phyloP scores from a whole-genome alignment of 2,797 vertebrate species.

The Chaenodraco wilsoni region DNA sequence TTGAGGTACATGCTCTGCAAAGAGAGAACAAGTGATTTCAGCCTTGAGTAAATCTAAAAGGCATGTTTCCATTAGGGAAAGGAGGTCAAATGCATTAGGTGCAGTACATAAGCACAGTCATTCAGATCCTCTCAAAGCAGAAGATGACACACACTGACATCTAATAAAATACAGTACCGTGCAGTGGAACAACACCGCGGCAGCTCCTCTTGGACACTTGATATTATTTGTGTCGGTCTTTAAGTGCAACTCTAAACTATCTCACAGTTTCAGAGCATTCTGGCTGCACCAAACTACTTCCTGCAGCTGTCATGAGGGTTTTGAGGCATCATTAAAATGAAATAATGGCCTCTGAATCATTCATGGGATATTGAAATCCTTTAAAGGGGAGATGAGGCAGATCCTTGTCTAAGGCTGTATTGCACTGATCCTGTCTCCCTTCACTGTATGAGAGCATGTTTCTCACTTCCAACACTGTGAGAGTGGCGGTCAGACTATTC shows the following conservation, averaged over 20 bases:
- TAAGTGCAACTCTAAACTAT: constrained; percentile 34
- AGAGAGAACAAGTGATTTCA: constrained; percentile 81
- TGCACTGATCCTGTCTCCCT: constrained; percentile 57
- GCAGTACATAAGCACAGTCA: constrained; percentile 56
- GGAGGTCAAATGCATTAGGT: constrained; percentile 81
- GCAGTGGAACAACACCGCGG: constrained; percentile 15
- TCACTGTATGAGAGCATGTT: constrained; percentile 47
- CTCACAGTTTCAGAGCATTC: constrained; percentile 41
- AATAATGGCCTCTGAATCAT: constrained; percentile 77
- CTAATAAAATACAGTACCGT: constrained; percentile 39
- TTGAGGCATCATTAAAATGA: constrained; percentile 64
- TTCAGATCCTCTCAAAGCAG: constrained; percentile 66
- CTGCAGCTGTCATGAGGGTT: constrained; percentile 51
- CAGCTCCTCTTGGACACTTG: constrained; percentile 19
- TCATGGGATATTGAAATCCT: constrained; percentile 68
- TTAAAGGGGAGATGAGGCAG: constrained; percentile 68
- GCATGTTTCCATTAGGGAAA: constrained; percentile 80
- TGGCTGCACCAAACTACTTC: constrained; percentile 49
- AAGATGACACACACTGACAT: constrained; percentile 46
- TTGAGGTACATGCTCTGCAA: constrained; percentile 52
- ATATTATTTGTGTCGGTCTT: constrained; percentile 48
- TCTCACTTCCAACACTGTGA: constrained; percentile 37
- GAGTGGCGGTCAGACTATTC: constrained; percentile 32
- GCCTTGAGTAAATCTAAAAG: constrained; percentile 81
- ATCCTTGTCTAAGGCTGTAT: constrained; percentile 58